Conservation (phyloP, 1,140 invertebrate genomes). For the Caenorhabditis elegans region DNA sequence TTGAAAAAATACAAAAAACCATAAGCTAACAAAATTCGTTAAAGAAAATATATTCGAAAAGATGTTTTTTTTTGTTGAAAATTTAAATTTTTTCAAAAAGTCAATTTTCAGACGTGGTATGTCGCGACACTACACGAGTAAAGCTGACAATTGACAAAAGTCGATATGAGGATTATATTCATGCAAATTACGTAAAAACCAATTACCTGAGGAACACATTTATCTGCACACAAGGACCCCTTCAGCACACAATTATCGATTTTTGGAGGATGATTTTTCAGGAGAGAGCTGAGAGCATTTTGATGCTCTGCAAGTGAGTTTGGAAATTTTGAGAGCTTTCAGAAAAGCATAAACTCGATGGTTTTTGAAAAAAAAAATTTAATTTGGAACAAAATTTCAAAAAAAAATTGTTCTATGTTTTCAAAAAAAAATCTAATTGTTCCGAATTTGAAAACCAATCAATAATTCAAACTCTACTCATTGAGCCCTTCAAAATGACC, state of each 20-base stretch:
- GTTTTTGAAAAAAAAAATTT: too few relatives aligned
- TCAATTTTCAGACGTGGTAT: slow-evolving; percentile 16
- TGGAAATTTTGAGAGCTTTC: neutral
- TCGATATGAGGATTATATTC: slow-evolving; percentile 2
- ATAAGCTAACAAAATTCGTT: too few relatives aligned
- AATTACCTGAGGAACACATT: neutral
- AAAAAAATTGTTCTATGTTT: too few relatives aligned
- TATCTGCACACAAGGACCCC: slow-evolving; percentile 32
- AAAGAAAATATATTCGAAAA: too few relatives aligned
- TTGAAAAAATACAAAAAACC: too few relatives aligned
- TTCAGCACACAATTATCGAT: slow-evolving; percentile 3
- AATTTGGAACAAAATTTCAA: too few relatives aligned
- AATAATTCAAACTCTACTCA: too few relatives aligned
- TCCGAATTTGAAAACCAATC: too few relatives aligned
- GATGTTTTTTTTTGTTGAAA: too few relatives aligned
- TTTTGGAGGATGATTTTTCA: slow-evolving; percentile 34
- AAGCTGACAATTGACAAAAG: neutral
- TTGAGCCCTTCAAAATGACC: too few relatives aligned
- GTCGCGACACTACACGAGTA: slow-evolving; percentile 3
- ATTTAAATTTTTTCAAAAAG: too few relatives aligned
- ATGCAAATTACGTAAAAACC: slow-evolving; percentile 3
- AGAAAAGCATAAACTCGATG: neutral
- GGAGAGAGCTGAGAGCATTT: slow-evolving; percentile 12
- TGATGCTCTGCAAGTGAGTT: slow-evolving; percentile 30
- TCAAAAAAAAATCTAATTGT: too few relatives aligned